phyloP scores from a whole-genome alignment of 2,888 invertebrate species.

The Loripinus fragilis region DNA sequence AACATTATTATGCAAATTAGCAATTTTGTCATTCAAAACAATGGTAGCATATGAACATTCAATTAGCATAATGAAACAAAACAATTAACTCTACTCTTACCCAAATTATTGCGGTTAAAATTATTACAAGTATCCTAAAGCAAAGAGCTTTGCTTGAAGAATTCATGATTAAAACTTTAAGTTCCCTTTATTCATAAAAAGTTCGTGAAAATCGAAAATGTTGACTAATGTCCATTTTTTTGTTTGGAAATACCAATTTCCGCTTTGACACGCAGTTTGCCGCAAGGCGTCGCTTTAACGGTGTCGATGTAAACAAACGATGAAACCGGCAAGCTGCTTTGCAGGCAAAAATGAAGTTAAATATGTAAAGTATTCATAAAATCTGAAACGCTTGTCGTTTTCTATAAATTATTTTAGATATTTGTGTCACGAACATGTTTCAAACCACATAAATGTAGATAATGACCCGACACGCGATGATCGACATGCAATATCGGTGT shows the following conservation, averaged over 20 bases:
- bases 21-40: no score
- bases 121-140: conserved; percentile 55
- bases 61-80: conserved; percentile 13
- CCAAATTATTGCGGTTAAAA: conserved; percentile 55
- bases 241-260: conserved; percentile 44
- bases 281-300: conserved; percentile 59
- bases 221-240: conserved; percentile 16
- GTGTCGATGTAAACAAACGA: conserved; percentile 50
- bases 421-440: no score
- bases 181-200: conserved; percentile 27
- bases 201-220: conserved; percentile 20
- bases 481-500: not conserved
- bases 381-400: no score
- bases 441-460: no score
- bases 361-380: no score
- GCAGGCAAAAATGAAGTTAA: no score
- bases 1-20: no score
- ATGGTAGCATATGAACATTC: conserved; percentile 9
- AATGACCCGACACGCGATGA: no score
- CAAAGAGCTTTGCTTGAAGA: conserved; percentile 47
- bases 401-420: no score
- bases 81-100: conserved; percentile 44
- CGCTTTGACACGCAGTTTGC: conserved; percentile 52
- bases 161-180: conserved; percentile 41
- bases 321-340: not conserved